Percentiles rank a stretch among this genome's conserved stretches.
phyloP scores from a whole-genome alignment of 2,888 invertebrate species.

The Drosophila infuscata region DNA sequence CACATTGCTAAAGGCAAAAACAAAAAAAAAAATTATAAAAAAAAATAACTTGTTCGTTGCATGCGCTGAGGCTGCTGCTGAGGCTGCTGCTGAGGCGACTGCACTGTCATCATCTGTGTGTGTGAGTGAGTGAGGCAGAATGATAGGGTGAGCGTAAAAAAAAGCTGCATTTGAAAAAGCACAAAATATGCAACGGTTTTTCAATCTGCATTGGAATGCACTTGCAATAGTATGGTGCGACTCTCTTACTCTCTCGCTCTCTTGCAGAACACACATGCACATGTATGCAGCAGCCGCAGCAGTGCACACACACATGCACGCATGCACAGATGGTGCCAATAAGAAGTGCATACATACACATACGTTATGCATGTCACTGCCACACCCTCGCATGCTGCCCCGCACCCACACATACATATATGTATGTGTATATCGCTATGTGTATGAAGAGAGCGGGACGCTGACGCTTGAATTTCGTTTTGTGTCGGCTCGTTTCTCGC shows the following conservation, averaged over 20 bases:
- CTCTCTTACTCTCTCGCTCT: conserved; percentile 33
- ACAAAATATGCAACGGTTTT: conserved; percentile 61
- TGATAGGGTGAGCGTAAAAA: conserved; percentile 14
- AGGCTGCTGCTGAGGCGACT: conserved; percentile 25
- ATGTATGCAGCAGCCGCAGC: conserved; percentile 20
- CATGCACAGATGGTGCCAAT: conserved; percentile 66
- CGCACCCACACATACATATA: conserved; percentile 26
- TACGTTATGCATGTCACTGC: conserved; percentile 71
- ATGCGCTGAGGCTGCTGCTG: conserved; percentile 11
- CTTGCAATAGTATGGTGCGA: conserved; percentile 29
- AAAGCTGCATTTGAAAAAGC: conserved; percentile 47
- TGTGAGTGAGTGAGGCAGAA: conserved; percentile 25
- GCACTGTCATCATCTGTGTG: conserved; percentile 9
- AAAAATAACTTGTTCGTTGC: conserved; percentile 45
- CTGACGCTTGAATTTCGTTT: conserved; percentile 47
- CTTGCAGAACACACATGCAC: not conserved
- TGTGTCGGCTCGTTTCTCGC: conserved; percentile 48
- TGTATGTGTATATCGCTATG: not conserved
- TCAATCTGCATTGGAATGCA: conserved; percentile 61
- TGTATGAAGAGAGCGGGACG: conserved; percentile 32
- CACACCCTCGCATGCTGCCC: conserved; percentile 68
- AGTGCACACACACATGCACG: conserved; percentile 23
- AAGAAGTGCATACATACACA: conserved; percentile 68
- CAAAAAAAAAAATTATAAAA: conserved; percentile 17
- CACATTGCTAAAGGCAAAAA: conserved; percentile 43